Conservation (phyloP, 1,140 invertebrate species). For the Hesperophylax magnus region DNA sequence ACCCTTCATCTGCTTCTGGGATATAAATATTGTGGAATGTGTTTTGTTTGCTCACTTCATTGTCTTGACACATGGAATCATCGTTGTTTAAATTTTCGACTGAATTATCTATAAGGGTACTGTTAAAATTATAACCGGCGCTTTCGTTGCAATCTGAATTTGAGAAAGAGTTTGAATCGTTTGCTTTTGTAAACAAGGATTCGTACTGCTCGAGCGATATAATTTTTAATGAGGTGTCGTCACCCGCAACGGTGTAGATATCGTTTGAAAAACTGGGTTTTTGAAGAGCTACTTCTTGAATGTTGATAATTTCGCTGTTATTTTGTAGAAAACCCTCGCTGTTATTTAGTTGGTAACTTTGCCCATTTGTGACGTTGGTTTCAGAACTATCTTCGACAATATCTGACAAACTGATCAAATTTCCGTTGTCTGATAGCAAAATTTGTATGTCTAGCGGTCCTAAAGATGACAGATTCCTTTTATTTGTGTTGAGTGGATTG, state of each 20-base stretch:
- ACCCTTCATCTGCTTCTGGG: slow-evolving; percentile 35
- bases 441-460: slow-evolving; percentile 53
- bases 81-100: slow-evolving; percentile 12
- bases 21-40: slow-evolving; percentile 28
- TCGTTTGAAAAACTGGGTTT: slow-evolving; percentile 8
- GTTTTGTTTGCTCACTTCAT: neutral
- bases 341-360: slow-evolving; percentile 15
- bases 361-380: neutral
- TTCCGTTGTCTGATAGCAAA: slow-evolving; percentile 47
- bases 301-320: slow-evolving; percentile 41
- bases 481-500: slow-evolving; percentile 13
- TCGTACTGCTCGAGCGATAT: slow-evolving; percentile 48
- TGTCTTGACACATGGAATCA: neutral
- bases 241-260: slow-evolving; percentile 44
- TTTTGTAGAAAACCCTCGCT: neutral
- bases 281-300: slow-evolving; percentile 39
- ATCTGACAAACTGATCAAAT: slow-evolving; percentile 50
- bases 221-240: slow-evolving; percentile 48
- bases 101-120: neutral
- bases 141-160: slow-evolving; percentile 28
- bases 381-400: slow-evolving; percentile 19
- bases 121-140: slow-evolving; percentile 8
- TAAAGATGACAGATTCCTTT: neutral
- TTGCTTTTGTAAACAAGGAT: slow-evolving; percentile 41
- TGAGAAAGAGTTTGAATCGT: slow-evolving; percentile 14